phyloP scores from a whole-genome alignment of 2,888 invertebrate species.

The Seladonia tumulorum region DNA sequence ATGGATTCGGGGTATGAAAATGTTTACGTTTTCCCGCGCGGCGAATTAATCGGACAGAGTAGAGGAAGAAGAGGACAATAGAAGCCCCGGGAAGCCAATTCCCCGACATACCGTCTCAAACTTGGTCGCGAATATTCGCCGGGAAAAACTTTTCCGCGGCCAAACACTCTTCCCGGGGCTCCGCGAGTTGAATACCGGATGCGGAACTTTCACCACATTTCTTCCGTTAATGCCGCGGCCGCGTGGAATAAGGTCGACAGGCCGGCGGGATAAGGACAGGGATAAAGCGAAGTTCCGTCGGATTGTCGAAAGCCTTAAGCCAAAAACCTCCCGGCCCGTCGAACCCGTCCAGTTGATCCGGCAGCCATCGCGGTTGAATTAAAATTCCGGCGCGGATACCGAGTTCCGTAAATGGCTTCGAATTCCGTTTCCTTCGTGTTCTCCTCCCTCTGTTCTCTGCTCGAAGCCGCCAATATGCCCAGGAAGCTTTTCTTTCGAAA shows the following conservation, averaged over 20 bases:
- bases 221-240: slow-evolving; percentile 64
- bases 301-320: slow-evolving; percentile 71
- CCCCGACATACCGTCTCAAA: slow-evolving; percentile 31
- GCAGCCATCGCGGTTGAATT: slow-evolving; percentile 51
- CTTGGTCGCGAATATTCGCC: slow-evolving; percentile 50
- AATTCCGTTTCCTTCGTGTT: slow-evolving; percentile 13
- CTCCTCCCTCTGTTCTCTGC: background rate
- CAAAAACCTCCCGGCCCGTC: slow-evolving; percentile 65
- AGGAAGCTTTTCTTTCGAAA: background rate
- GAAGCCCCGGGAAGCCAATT: slow-evolving; percentile 42
- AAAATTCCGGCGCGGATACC: slow-evolving; percentile 47
- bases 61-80: slow-evolving; percentile 18
- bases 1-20: background rate
- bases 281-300: slow-evolving; percentile 64
- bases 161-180: slow-evolving; percentile 51
- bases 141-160: slow-evolving; percentile 51
- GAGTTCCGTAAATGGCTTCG: slow-evolving; percentile 43
- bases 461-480: background rate
- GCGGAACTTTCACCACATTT: slow-evolving; percentile 71
- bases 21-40: background rate
- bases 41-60: slow-evolving; percentile 45
- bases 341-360: slow-evolving; percentile 56
- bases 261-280: slow-evolving; percentile 59
- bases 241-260: slow-evolving; percentile 62
- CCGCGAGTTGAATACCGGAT: slow-evolving; percentile 65